Base-by-base conservation (phyloP, 2,113 vertebrate genomes). In the Accipiter cooperii region DNA sequence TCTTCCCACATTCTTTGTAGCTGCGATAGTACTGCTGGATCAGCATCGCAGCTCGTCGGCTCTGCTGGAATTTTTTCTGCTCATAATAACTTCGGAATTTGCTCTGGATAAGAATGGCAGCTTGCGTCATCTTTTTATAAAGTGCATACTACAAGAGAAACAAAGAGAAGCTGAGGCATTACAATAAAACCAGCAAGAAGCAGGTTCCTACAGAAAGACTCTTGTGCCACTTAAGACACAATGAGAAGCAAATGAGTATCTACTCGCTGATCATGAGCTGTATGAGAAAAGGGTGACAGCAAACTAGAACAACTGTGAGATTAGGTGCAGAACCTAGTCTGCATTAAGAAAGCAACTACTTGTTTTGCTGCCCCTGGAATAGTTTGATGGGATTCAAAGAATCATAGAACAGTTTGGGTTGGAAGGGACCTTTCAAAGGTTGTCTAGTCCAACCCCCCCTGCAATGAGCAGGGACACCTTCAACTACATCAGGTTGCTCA, bases 51-150 rank as follows among this genome's bases (percentile, higher is more conserved):
- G 99, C 99, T 33, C 99, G 98, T 47, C 99, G 98, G 98, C 99
- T 99, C 98, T 99, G 99, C 99, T 99, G 99, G 96, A 99, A 99
- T 97, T 98, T 99, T 89, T 99, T 99, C 97, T 99, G 99, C 90
- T 99, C 99, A 3, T 99, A 99, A 84, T 99, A 99, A 97, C 99
- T 99, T 97, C 99, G 99, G 98, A 99, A 99, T 98, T 99, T 99
- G 98, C 99, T 99, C 99, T 99, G 99, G 99, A 99, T 99, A 89
- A 99, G 99, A 98, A 99, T 99, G 99, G 99, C 99, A 98, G 99
- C 99, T 99, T 99, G 99, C 64, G 99, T 99, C 99, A 99, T 99
- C 99, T 99, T 99, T 98, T 99, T 99, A 98, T 99, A 99, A 99
- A 99, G 99, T 99, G 99, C 99, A 98, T 99, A 99, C 99, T 99